Evolutionary conservation across 2,888 invertebrate species (phyloP).

Genomic region (Cataglyphis livida): DNA sequence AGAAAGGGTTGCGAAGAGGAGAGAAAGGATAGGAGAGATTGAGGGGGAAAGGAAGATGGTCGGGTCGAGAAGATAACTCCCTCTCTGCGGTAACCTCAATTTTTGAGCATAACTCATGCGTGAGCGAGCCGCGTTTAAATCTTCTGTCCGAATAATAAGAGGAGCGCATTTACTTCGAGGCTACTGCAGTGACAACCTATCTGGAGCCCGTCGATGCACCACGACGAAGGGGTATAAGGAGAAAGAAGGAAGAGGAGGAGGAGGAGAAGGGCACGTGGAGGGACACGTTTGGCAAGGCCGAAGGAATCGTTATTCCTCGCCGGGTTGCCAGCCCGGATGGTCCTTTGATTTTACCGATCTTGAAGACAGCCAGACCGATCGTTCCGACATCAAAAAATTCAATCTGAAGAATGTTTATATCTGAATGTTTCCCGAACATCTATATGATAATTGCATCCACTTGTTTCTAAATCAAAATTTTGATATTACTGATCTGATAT

Average conservation of each 20-base stretch:
- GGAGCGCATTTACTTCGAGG: slow-evolving; percentile 81
- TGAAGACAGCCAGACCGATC: slow-evolving; percentile 56
- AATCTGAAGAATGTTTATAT: slow-evolving; percentile 5
- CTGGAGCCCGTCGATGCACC: slow-evolving; percentile 71
- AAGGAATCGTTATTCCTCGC: slow-evolving; percentile 80
- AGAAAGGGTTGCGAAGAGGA: slow-evolving; percentile 56
- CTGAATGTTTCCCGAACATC: neutral
- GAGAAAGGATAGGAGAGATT: slow-evolving; percentile 9
- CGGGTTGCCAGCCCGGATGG: slow-evolving; percentile 70
- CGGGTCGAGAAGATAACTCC: slow-evolving; percentile 62
- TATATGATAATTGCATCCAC: neutral
- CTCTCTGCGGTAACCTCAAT: slow-evolving; percentile 77
- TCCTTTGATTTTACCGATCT: slow-evolving; percentile 79
- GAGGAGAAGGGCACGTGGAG: slow-evolving; percentile 36
- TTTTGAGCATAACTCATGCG: slow-evolving; percentile 82
- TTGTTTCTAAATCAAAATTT: neutral
- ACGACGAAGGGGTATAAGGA: slow-evolving; percentile 62
- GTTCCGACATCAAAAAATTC: neutral
- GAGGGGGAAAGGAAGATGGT: neutral
- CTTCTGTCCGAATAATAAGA: slow-evolving; percentile 83
- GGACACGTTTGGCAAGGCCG: slow-evolving; percentile 78
- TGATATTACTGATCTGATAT: neutral
- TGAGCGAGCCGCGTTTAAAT: slow-evolving; percentile 80
- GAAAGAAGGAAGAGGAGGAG: slow-evolving; percentile 9
- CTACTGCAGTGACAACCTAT: slow-evolving; percentile 82